phyloP scores from a whole-genome alignment of 2,888 invertebrate genomes.

The Venusia cambrica region DNA sequence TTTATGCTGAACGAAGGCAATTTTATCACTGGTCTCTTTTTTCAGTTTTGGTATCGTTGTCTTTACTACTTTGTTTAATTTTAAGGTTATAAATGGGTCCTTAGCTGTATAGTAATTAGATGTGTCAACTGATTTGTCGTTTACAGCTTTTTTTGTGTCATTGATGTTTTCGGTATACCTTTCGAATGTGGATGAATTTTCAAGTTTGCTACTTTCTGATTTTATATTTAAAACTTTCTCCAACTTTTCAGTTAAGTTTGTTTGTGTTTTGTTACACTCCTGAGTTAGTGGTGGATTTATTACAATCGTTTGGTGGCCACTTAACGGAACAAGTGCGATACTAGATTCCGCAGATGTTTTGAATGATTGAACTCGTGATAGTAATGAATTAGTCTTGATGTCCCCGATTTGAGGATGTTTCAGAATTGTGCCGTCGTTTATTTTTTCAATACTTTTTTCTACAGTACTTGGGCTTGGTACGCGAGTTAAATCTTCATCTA shows the following conservation, averaged over 20 bases:
- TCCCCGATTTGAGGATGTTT: slow-evolving; percentile 45
- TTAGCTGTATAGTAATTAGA: slow-evolving; percentile 57
- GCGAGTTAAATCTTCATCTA: slow-evolving; percentile 56
- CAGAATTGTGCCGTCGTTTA: slow-evolving; percentile 31
- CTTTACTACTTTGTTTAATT: slow-evolving; percentile 71
- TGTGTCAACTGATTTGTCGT: slow-evolving; percentile 47
- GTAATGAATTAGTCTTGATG: slow-evolving; percentile 52
- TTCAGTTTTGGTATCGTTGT: slow-evolving; percentile 67
- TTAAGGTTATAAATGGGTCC: slow-evolving; percentile 72
- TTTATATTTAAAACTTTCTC: slow-evolving; percentile 26
- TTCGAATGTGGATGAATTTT: slow-evolving; percentile 25
- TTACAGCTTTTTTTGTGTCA: slow-evolving; percentile 32
- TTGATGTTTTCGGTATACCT: slow-evolving; percentile 33
- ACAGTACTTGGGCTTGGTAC: slow-evolving; percentile 65
- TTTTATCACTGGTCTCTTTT: slow-evolving; percentile 59
- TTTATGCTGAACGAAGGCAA: slow-evolving; percentile 53
- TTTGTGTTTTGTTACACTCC: slow-evolving; percentile 32
- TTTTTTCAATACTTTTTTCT: slow-evolving; percentile 43
- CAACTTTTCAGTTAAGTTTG: slow-evolving; percentile 12
- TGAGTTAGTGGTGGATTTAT: slow-evolving; percentile 67
- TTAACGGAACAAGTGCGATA: slow-evolving; percentile 70
- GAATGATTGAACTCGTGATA: slow-evolving; percentile 71
- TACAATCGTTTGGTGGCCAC: slow-evolving; percentile 78
- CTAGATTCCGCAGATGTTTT: slow-evolving; percentile 73
- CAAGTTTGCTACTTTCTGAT: slow-evolving; percentile 25